Evolutionary conservation across 2,113 vertebrate genomes (phyloP), one percentile per base, ranked within the genome.

Genomic region (Pangasianodon hypophthalmus): DNA sequence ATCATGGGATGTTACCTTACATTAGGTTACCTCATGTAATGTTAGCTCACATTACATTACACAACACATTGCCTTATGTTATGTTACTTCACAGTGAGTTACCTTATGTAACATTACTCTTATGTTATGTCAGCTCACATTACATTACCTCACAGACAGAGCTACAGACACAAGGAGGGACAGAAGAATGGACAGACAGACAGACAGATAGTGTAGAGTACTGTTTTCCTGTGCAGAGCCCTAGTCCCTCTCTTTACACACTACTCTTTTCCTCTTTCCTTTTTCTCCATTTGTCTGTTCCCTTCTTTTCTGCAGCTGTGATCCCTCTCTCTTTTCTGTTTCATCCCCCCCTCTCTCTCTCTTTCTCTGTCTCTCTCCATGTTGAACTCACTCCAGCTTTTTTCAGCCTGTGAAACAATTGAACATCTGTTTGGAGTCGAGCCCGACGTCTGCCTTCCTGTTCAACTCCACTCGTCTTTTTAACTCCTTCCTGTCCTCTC

Each of bases 391-490:
- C 95, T 96, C 96, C 96, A 97, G 96, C 96, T 96, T 82, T 81
- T 82, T 82, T 82, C 50, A 82, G 79, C 95, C 96, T 95, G 96
- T 94, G 95, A 96, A 97, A 97, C 97, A 97, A 97, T 97, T 95
- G 95, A 97, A 97, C 97, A 97, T 97, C 97, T 97, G 97, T 97
- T 97, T 97, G 97, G 96, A 97, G 96, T 94, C 94, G 87, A 90
- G 95, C 96, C 96, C 95, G 94, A 95, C 95, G 96, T 90, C 94
- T 94, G 90, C 94, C 93, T 96, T 96, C 96, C 96, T 95, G 95
- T 93, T 93, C 94, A 24, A 91, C 94, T 90, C 89, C 93, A 94
- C 90, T 94, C 94, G 90, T 92, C 58, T 56, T 10, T 54, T 92
- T 93, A 92, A 93, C 93, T 87, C 92, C 84, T 89, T 87, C 81